These are phyloP conservation scores for Hydropsyche betteni DNA, from an alignment of 2,888 invertebrate genomes.

Conservation along the genomic window DNA sequence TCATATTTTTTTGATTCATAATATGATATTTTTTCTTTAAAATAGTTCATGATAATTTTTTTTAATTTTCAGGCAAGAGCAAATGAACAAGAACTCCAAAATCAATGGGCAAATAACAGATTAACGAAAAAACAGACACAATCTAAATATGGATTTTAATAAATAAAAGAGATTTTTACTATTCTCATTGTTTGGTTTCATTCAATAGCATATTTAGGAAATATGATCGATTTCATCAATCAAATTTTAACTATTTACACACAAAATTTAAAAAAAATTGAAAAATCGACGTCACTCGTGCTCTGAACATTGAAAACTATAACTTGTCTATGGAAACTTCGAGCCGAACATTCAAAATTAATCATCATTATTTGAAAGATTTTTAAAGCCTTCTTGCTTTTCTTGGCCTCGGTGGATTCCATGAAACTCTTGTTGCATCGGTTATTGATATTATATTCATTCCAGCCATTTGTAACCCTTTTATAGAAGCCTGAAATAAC, in stretches of 20 bases:
- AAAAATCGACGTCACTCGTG: conserved; percentile 12
- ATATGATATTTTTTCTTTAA: not conserved
- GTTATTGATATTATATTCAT: conserved; percentile 90
- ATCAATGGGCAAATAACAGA: conserved; percentile 91
- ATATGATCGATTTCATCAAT: not conserved
- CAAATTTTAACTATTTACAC: not conserved
- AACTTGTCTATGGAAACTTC: no score
- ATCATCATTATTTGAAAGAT: not conserved
- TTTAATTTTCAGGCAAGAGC: conserved; percentile 83
- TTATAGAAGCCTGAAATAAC: conserved; percentile 80
- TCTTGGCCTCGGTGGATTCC: conserved; percentile 82
- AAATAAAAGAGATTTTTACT: not conserved
- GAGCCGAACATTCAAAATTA: no score
- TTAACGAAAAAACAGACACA: conserved; percentile 88
- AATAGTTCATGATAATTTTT: conserved; percentile 30
- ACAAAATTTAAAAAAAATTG: not conserved
- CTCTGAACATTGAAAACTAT: not conserved
- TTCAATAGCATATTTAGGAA: conserved; percentile 23
- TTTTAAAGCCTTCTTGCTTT: conserved; percentile 84
- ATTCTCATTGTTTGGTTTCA: not conserved
- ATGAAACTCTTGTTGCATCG: conserved; percentile 87
- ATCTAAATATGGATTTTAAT: conserved; percentile 93
- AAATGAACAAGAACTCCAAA: conserved; percentile 91
- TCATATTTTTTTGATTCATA: not conserved
- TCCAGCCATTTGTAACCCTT: conserved; percentile 93